Evolutionary conservation across 2,888 invertebrate species (phyloP).

Genomic region (Yponomeuta evonymella): DNA sequence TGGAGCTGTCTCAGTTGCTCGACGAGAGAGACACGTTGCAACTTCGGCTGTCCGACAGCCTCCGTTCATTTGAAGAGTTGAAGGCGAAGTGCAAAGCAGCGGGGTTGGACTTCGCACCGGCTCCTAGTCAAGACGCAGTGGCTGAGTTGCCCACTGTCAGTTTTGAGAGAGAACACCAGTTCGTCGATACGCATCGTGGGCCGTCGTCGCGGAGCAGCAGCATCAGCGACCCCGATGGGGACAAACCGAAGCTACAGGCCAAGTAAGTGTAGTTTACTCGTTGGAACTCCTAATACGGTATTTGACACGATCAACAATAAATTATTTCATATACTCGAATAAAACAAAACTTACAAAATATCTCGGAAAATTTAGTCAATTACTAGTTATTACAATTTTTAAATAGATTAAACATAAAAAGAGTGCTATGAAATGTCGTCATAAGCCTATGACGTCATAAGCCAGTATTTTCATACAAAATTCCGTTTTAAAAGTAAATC

Average conservation of each 20-base stretch:
- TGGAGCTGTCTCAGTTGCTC: slow-evolving; percentile 87
- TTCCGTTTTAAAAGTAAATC: too few relatives aligned
- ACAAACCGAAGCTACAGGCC: slow-evolving; percentile 64
- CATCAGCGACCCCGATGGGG: slow-evolving; percentile 56
- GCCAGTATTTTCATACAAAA: too few relatives aligned
- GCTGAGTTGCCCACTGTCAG: slow-evolving; percentile 46
- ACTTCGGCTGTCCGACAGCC: slow-evolving; percentile 86
- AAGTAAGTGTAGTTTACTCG: slow-evolving; percentile 48
- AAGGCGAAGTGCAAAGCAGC: slow-evolving; percentile 43
- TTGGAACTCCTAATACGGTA: not conserved
- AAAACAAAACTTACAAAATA: too few relatives aligned
- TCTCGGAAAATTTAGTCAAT: too few relatives aligned
- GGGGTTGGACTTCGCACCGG: slow-evolving; percentile 42
- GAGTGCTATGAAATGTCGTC: too few relatives aligned
- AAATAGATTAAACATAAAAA: too few relatives aligned
- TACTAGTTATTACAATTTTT: too few relatives aligned
- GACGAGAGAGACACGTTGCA: slow-evolving; percentile 92
- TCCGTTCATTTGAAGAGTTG: slow-evolving; percentile 81
- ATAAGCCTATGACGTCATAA: too few relatives aligned
- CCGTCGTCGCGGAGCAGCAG: slow-evolving; percentile 62
- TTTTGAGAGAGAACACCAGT: slow-evolving; percentile 45
- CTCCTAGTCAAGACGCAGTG: slow-evolving; percentile 43
- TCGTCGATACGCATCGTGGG: slow-evolving; percentile 54
- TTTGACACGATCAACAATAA: too few relatives aligned
- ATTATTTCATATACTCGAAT: too few relatives aligned